phyloP scores from a whole-genome alignment of 2,113 vertebrate genomes.

The Oncorhynchus mykiss region DNA sequence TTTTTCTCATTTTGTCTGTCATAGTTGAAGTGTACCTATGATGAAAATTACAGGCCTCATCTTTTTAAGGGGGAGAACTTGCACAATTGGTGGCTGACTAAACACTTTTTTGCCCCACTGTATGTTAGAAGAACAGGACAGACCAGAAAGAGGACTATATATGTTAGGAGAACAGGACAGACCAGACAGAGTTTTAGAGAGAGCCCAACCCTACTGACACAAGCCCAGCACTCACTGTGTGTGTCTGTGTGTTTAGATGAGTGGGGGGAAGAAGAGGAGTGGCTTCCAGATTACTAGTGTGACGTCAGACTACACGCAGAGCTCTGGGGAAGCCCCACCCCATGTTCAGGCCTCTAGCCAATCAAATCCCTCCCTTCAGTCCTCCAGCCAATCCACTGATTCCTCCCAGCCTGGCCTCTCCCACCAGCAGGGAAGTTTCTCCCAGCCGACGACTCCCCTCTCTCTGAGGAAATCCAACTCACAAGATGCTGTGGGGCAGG shows the following conservation, averaged over 20 bases:
- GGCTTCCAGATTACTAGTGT: slow-evolving; percentile 91
- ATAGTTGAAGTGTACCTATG: no score
- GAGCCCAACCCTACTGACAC: no score
- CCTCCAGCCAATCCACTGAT: slow-evolving; percentile 27
- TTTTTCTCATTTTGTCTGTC: no score
- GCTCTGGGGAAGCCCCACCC: slow-evolving; percentile 1
- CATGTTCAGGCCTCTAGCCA: slow-evolving; percentile 14
- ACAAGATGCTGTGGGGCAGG: slow-evolving; percentile 40
- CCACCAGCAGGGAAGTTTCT: slow-evolving; percentile 54
- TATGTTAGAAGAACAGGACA: not conserved
- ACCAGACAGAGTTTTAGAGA: not conserved
- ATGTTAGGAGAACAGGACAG: not conserved
- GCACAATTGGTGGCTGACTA: no score
- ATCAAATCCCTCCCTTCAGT: slow-evolving; percentile 5
- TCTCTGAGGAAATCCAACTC: slow-evolving; percentile 52
- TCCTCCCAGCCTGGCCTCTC: slow-evolving; percentile 18
- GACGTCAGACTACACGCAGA: slow-evolving; percentile 76
- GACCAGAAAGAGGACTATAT: not conserved
- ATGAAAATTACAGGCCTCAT: no score
- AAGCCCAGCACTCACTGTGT: not conserved
- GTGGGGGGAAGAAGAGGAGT: slow-evolving; percentile 80
- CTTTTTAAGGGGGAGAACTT: no score
- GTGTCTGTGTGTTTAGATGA: slow-evolving; percentile 64
- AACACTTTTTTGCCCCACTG: no score
- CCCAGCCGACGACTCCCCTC: slow-evolving; percentile 65